phyloP scores from a whole-genome alignment of 1,140 invertebrate species.

The Drosophila micromelanica region DNA sequence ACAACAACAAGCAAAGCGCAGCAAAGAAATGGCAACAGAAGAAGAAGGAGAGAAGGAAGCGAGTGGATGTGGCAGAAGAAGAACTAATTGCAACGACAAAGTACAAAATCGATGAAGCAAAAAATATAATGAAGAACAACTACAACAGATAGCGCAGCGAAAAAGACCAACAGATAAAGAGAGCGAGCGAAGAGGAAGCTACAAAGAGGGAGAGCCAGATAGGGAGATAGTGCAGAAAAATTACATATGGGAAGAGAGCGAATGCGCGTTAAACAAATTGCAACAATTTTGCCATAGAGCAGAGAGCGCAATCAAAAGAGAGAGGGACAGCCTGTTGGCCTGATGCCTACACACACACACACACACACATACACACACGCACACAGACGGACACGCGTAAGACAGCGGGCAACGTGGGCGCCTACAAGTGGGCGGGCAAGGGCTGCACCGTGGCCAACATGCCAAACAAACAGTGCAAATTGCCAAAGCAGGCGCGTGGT shows the following conservation, averaged over 20 bases:
- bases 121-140: constrained; percentile 67
- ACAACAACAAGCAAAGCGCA: constrained; percentile 25
- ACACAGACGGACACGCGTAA: constrained; percentile 31
- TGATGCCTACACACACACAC: constrained; percentile 40
- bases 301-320: constrained; percentile 11
- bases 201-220: constrained; percentile 13
- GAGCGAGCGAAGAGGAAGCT: constrained; percentile 6
- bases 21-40: constrained; percentile 19
- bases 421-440: constrained; percentile 73
- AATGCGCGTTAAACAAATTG: constrained; percentile 73
- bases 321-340: constrained; percentile 61
- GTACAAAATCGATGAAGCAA: constrained; percentile 79
- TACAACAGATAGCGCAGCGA: constrained; percentile 51
- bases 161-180: constrained; percentile 13
- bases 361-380: background rate
- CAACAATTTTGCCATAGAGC: constrained; percentile 55
- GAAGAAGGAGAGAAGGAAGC: constrained; percentile 42
- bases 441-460: constrained; percentile 23
- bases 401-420: constrained; percentile 63
- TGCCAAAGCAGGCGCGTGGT: constrained; percentile 36
- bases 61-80: constrained; percentile 55
- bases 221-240: constrained; percentile 9
- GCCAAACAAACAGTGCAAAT: constrained; percentile 64
- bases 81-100: constrained; percentile 81
- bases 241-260: constrained; percentile 27